Percentiles rank a stretch among this genome's conserved stretches.
These are phyloP conservation scores for Mycetomoellerius zeteki DNA, from an alignment of 1,140 invertebrate genomes.

Conservation along the genomic window DNA sequence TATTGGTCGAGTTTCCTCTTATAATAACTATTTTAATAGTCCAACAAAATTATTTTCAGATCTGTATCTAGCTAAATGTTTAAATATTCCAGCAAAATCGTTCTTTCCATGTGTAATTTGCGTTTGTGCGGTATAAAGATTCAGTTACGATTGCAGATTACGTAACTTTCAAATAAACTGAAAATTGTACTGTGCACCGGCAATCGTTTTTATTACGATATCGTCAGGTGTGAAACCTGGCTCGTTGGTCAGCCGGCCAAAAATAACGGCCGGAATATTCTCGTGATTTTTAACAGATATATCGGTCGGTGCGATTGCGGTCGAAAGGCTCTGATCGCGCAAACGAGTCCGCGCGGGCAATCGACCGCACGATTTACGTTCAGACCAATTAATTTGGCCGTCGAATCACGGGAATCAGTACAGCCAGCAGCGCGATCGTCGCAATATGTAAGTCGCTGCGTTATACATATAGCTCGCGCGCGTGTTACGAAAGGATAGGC, in stretches of 20 bases:
- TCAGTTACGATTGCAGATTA: background rate
- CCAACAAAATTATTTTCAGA: too few species aligned
- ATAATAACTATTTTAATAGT: too few species aligned
- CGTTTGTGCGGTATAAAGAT: background rate
- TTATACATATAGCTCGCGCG: slow-evolving; percentile 53
- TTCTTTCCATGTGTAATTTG: background rate
- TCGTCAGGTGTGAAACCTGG: slow-evolving; percentile 1
- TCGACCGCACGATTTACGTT: slow-evolving; percentile 19
- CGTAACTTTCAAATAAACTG: background rate
- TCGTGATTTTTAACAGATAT: slow-evolving; percentile 19
- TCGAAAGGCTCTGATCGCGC: background rate
- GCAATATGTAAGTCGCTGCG: slow-evolving; percentile 64
- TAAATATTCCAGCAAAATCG: too few species aligned
- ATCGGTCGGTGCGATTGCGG: background rate
- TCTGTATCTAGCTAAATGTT: too few species aligned
- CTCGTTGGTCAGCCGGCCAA: background rate
- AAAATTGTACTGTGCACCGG: background rate
- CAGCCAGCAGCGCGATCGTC: slow-evolving; percentile 9
- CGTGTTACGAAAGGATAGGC: slow-evolving; percentile 74
- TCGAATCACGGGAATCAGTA: slow-evolving; percentile 5
- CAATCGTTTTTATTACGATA: slow-evolving; percentile 17
- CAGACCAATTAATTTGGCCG: slow-evolving; percentile 49
- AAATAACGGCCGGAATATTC: background rate
- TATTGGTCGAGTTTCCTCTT: too few species aligned
- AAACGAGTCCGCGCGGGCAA: background rate